Evolutionary conservation across 2,113 vertebrate genomes (phyloP), one percentile per base, ranked within the genome.

Genomic region (Hydrolagus affinis): DNA sequence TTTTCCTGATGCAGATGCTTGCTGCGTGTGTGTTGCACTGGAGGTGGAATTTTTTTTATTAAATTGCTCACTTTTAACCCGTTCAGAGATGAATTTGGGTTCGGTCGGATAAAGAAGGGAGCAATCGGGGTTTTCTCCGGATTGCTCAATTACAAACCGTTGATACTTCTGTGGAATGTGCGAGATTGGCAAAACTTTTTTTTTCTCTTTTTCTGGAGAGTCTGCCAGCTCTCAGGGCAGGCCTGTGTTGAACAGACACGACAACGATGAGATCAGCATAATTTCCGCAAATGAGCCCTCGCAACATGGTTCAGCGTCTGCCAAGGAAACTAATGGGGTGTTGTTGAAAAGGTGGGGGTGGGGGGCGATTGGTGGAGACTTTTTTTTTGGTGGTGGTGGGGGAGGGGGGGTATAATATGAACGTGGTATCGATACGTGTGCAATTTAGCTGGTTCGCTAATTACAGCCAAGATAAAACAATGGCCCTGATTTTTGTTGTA

Each of bases 201-300:
- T 44, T 44, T 44, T 44, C 44, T 44, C 44, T 44, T 6, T 44
- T 6, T 44, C 44, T 44, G 44, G 44, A 44, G 44, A 44, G 11
- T 17, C 25, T 1, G n/a, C n/a, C n/a, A n/a, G n/a, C n/a, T n/a
- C n/a, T n/a, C n/a, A n/a, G n/a, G n/a, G n/a, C n/a, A 66, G 78
- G 60, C 77, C 77, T 64, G 23, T 80, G 59, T 30, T 21, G 25
- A 57, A 17, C 25, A 32, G 78, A 83, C 78, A 21, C 60, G 30
- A 19, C 23, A 66, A n/a, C 0, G 78, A 32, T 83, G 78, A 66
- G 78, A 83, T 66, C 78, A 83, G 78, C 78, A 32, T 66, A 66
- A 83, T 66, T 14, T 25, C 12, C 60, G 57, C 10, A 25, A 78
- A 30, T 30, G 25, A 28, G 12, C 11, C 23, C n/a, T 64, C 77